Evolutionary conservation across 2,888 invertebrate genomes (phyloP).

Genomic region (Apotomis capreana): DNA sequence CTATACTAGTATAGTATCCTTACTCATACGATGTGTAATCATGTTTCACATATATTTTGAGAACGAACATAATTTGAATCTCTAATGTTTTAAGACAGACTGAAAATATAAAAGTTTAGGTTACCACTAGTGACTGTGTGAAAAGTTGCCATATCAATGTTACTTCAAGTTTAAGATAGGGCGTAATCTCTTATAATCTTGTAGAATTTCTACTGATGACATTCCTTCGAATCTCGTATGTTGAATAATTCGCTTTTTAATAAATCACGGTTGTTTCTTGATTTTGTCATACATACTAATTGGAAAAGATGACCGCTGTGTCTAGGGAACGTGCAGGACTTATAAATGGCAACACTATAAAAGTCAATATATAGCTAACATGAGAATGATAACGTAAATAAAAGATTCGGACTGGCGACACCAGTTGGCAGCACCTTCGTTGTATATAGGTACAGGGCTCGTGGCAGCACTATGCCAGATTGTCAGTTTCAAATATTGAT

Average conservation of each 20-base stretch:
- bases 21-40: conserved; percentile 1
- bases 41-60: conserved; percentile 2
- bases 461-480: too few relatives aligned
- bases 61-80: conserved; percentile 14
- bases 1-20: conserved; percentile 9
- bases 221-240: conserved; percentile 57
- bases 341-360: too few relatives aligned
- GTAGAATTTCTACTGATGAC: conserved; percentile 71
- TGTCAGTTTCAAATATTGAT: too few relatives aligned
- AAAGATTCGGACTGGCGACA: too few relatives aligned
- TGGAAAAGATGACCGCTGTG: too few relatives aligned
- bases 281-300: too few relatives aligned
- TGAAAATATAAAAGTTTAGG: conserved; percentile 39
- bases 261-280: too few relatives aligned
- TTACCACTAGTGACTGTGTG: conserved; percentile 41
- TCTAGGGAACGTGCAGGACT: too few relatives aligned
- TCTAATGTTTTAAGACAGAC: conserved; percentile 31
- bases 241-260: conserved; percentile 43
- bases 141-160: conserved; percentile 46
- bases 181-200: conserved; percentile 60
- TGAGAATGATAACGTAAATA: too few relatives aligned
- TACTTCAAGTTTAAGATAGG: conserved; percentile 45
- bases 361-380: too few relatives aligned
- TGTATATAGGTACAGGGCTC: too few relatives aligned
- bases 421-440: too few relatives aligned